Percentiles rank a stretch among this genome's conserved stretches.
Evolutionary conservation across 2,888 invertebrate genomes (phyloP).

Genomic region (Lamellibrachia satsuma): DNA sequence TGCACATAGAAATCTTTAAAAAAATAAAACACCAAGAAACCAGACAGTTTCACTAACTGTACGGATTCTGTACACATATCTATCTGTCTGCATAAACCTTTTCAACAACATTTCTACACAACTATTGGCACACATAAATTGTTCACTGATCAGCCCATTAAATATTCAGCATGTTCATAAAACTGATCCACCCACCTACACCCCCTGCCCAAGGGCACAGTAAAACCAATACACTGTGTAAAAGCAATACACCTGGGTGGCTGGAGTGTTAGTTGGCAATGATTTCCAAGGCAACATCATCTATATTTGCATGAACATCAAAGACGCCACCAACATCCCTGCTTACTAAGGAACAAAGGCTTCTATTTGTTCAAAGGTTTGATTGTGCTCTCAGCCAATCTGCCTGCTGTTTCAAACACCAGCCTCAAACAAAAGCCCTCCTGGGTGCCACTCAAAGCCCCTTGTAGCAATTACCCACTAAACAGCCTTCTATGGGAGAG

Average conservation of each 20-base stretch:
- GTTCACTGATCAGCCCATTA: not conserved
- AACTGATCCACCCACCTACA: not conserved
- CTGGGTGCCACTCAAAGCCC: not conserved
- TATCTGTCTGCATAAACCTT: not conserved
- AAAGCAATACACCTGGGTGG: not conserved
- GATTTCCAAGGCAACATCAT: not conserved
- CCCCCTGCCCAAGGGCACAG: not conserved
- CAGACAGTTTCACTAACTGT: not conserved
- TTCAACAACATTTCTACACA: not conserved
- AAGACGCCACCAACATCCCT: not conserved
- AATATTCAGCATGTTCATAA: conserved; percentile 7
- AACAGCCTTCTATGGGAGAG: not conserved
- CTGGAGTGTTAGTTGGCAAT: not conserved
- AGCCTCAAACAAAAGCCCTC: conserved; percentile 12
- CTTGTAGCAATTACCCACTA: conserved; percentile 9
- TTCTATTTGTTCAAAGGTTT: conserved; percentile 17
- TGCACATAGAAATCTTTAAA: not conserved
- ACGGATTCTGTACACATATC: not conserved
- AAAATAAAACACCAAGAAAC: not conserved
- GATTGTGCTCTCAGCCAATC: conserved; percentile 17
- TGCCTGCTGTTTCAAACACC: conserved; percentile 17
- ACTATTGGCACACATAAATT: not conserved
- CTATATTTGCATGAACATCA: conserved; percentile 1
- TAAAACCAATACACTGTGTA: not conserved
- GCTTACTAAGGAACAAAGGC: not conserved